Conservation (phyloP, 2,113 vertebrate genomes). For the Pungitius pungitius region DNA sequence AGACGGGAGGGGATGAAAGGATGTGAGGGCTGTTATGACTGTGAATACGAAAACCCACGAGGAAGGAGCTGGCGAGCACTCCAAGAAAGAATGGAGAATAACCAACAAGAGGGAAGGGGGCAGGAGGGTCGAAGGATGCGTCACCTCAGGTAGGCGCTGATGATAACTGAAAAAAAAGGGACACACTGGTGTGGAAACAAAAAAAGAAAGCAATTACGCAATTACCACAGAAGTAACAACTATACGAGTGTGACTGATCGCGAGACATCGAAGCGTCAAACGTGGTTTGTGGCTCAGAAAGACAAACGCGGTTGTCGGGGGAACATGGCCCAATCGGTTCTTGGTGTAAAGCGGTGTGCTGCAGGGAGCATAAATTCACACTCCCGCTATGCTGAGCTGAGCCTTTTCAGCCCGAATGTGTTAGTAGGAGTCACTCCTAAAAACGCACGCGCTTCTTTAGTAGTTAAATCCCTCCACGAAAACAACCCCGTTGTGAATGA, state of each 20-base stretch:
- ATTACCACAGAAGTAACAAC: conserved; percentile 26
- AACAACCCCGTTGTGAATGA: conserved; percentile 28
- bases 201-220: conserved; percentile 3
- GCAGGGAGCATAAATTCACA: conserved; percentile 46
- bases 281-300: conserved; percentile 38
- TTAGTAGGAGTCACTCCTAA: conserved; percentile 34
- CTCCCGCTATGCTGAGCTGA: conserved; percentile 50
- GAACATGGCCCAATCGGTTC: conserved; percentile 31
- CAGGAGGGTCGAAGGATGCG: conserved; percentile 75
- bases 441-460: conserved; percentile 22
- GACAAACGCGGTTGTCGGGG: conserved; percentile 37
- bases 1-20: conserved; percentile 76
- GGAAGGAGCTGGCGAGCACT: conserved; percentile 85
- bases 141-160: conserved; percentile 83
- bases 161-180: conserved; percentile 65
- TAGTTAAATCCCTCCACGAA: conserved; percentile 28
- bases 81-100: conserved; percentile 86
- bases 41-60: conserved; percentile 84
- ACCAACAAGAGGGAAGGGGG: conserved; percentile 83
- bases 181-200: too few species aligned
- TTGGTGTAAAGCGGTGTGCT: conserved; percentile 33
- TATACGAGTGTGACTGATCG: conserved; percentile 11
- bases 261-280: conserved; percentile 26
- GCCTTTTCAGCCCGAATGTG: conserved; percentile 48
- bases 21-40: conserved; percentile 88